Base-by-base conservation (phyloP, 2,797 vertebrate genomes). In the Poeciliopsis presidionis region DNA sequence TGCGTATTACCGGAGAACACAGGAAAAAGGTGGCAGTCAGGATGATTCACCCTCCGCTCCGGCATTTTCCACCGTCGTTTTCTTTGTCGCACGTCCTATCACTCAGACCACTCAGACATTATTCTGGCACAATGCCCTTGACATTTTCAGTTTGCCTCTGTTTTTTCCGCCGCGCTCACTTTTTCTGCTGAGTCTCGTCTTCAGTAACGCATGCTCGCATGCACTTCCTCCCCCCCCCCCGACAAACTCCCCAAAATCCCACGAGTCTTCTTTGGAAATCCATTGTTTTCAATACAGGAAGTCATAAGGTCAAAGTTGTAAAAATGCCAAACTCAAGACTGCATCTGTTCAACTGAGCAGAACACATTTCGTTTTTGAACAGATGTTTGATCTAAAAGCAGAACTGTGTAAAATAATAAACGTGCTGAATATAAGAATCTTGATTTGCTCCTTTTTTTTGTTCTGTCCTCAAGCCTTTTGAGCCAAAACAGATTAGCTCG, bases 11-110 rank as follows among this genome's bases (percentile, higher is more conserved):
- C 25, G 63, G 55, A 76, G 82, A 81, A 81, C 51, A 79, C 39
- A 79, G 69, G 36, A 79, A 45, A 82, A 82, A 86, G 59, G 85
- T 87, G 80, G 61, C 81, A 82, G 81, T 20, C 69, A 16, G n/a
- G 73, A 91, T 87, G 90, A 91, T 90, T 90, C 88, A 86, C 75
- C 77, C 76, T 70, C 41, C 7, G 39, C 53, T 85, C 80, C 53
- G 55, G 57, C 81, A 86, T 81, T 80, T 70, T 65, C 76, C 77
- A 51, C 84, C 63, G 39, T 87, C 90, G 87, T 86, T 84, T 87
- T 85, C 72, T 88, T 83, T 78, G 86, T 88, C 85, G 80, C 75
- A 84, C 88, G 75, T 86, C 86, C 87, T 89, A 78, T 87, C 79
- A 81, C 80, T 88, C 85, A 81, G 75, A 86, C 41, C 82, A 85